A percentile compares a stretch with the other conserved stretches of the same genome.
Evolutionary conservation across 2,888 invertebrate genomes (phyloP).

Genomic region (Sesia bembeciformis): DNA sequence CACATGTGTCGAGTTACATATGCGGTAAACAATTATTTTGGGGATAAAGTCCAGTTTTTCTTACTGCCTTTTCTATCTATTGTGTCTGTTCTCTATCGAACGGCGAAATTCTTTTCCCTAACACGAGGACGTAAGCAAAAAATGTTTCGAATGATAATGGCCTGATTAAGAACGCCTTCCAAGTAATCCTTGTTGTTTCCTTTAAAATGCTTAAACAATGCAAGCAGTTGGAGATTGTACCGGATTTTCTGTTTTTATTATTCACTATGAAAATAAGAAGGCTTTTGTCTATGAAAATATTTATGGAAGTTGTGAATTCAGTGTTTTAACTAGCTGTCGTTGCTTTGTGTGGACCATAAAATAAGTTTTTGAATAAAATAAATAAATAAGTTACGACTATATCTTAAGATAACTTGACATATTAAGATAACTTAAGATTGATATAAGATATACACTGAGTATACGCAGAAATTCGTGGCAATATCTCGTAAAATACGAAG

Average conservation of each 20-base stretch:
- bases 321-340: no score
- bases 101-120: slow-evolving; percentile 6
- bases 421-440: no score
- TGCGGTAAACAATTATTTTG: no score
- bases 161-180: slow-evolving; percentile 59
- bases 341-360: no score
- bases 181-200: slow-evolving; percentile 23
- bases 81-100: slow-evolving; percentile 18
- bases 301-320: no score
- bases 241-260: background rate
- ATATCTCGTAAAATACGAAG: no score
- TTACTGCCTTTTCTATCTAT: background rate
- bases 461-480: no score
- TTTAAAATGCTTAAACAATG: background rate
- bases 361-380: no score
- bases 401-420: no score
- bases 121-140: slow-evolving; percentile 18
- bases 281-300: background rate
- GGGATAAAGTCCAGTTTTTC: background rate
- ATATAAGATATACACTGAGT: no score
- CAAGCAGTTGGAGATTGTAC: background rate
- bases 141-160: slow-evolving; percentile 51
- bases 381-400: no score
- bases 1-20: no score
- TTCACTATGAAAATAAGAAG: background rate